Base-by-base conservation (phyloP, 37 sponge, comb jelly and placozoan genomes). In the Mnemiopsis leidyi region DNA sequence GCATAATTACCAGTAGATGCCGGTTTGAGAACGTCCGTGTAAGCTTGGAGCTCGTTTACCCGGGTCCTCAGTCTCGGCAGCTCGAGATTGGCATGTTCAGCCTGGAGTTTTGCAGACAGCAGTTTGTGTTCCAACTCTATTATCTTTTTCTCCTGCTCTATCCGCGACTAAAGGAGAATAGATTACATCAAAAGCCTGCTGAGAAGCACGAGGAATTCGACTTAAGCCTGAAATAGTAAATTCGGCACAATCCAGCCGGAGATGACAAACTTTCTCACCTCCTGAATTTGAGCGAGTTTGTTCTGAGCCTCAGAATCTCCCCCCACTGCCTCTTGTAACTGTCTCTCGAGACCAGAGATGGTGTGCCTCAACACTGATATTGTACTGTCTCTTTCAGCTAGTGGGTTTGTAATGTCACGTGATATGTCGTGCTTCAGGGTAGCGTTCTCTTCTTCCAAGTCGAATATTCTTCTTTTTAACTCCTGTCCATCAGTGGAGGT, bases 351-450 rank as follows among this genome's bases (percentile, higher is more conserved):
- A 16, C 61, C 90, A 28, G 90, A 85, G 0, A 85, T 40, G 3
- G 90, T 85, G 61, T 23, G 33, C 24, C 48, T 85, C 90, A 85
- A 37, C 61, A 85, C 90, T 40, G 48, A 39, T 23, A 85, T 85
- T 1, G 90, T 85, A n/a, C n/a, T n/a, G 39, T 85, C 90, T 39
- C 90, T n/a, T 61, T 85, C 90, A 3, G 2, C n/a, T 1, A 85
- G 1, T 3, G 90, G 90, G 48, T 40, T 13, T 23, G 39, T 85
- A 1, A 38, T 85, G 61, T 85, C 61, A 38, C 61, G 61, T 13
- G 40, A 25, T n/a, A 85, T 5, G 29, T 85, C 90, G 40, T 40
- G 36, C 39, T 85, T 26, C 0, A 85, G 39, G 18, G 25, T 21
- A 13, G 90, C 90, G 90, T 85, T 85, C 0, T 36, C 48, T 20